These are phyloP conservation scores for Triops longicaudatus DNA, from an alignment of 1,140 invertebrate species.

Conservation along the genomic window DNA sequence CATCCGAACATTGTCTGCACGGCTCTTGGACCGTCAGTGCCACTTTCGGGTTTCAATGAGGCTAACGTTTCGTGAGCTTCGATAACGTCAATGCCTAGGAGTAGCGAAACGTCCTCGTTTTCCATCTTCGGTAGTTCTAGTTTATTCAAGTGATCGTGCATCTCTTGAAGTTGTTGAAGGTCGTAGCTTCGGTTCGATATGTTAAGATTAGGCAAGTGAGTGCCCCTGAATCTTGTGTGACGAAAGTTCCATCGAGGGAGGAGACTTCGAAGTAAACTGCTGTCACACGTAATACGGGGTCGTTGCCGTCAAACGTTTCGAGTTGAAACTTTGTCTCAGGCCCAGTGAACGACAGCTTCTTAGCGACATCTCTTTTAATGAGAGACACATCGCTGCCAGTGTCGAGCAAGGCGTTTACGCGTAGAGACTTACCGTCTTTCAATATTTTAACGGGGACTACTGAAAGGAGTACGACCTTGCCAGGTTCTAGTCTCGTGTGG, in stretches of 20 bases:
- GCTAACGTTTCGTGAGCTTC: not conserved
- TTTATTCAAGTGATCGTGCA: not conserved
- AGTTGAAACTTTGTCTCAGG: not conserved
- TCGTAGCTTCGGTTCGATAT: not conserved
- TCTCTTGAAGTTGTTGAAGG: not conserved
- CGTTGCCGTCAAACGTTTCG: constrained; percentile 15
- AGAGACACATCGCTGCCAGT: constrained; percentile 23
- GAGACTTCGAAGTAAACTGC: not conserved
- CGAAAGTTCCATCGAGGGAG: not conserved
- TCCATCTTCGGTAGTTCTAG: not conserved
- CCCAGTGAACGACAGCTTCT: not conserved
- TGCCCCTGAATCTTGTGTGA: not conserved
- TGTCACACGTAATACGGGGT: not conserved
- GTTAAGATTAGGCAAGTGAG: not conserved
- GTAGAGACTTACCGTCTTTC: not conserved
- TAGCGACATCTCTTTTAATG: constrained; percentile 13
- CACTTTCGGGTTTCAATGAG: not conserved
- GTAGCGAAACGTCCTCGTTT: not conserved
- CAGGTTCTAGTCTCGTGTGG: not conserved
- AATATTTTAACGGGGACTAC: not conserved
- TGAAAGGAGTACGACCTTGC: not conserved
- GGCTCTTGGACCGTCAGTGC: not conserved
- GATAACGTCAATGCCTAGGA: constrained; percentile 2
- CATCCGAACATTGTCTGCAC: constrained; percentile 21
- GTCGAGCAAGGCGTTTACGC: constrained; percentile 17